Conservation (phyloP, 2,888 invertebrate species). For the Epistrophe grossulariae region DNA sequence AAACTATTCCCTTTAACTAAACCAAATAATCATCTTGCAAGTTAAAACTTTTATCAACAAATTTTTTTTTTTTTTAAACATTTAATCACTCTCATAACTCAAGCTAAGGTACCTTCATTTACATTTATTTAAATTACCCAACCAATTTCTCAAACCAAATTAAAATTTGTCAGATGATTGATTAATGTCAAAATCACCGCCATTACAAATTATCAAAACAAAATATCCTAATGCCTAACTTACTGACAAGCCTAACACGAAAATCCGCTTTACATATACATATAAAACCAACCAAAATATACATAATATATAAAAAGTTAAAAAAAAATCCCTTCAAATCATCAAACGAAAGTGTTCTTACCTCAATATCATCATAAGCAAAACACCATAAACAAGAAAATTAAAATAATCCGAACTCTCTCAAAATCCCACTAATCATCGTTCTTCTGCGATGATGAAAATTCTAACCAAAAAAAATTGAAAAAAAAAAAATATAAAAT, state of each 20-base stretch:
- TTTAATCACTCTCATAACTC: not conserved
- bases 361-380: conserved; percentile 49
- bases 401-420: conserved; percentile 48
- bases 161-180: conserved; percentile 69
- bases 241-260: not conserved
- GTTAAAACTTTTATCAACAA: not conserved
- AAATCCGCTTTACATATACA: not conserved
- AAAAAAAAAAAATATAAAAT: no score
- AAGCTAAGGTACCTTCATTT: not conserved
- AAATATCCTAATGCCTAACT: conserved; percentile 20
- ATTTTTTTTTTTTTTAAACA: not conserved
- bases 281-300: not conserved
- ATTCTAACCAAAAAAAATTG: conserved; percentile 11
- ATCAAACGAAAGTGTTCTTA: conserved; percentile 51
- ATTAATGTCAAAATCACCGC: conserved; percentile 57
- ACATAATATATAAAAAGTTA: not conserved
- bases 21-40: not conserved
- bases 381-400: conserved; percentile 65
- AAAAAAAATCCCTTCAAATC: conserved; percentile 22
- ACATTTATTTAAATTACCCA: conserved; percentile 16
- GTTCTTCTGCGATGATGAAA: conserved; percentile 28
- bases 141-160: conserved; percentile 62
- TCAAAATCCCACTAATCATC: conserved; percentile 68
- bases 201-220: conserved; percentile 63
- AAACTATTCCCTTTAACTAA: not conserved